Evolutionary conservation across 37 sponge, comb jelly and placozoan genomes (phyloP).

Genomic region (Agelas oroides): DNA sequence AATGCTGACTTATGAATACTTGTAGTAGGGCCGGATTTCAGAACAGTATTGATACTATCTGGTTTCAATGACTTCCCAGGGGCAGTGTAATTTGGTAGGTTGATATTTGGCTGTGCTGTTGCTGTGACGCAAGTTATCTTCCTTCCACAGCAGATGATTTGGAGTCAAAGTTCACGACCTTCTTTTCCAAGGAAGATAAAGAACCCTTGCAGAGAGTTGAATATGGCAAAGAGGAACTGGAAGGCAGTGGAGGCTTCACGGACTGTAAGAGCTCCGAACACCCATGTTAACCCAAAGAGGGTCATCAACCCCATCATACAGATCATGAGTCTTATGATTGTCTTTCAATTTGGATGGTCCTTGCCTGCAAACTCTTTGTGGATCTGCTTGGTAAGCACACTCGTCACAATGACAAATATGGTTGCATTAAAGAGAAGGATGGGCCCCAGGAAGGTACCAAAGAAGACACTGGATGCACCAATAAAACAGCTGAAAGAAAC

Average conservation of each 20-base stretch:
- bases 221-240: slow-evolving; percentile 53
- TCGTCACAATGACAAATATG: slow-evolving; percentile 2
- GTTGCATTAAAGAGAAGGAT: not conserved
- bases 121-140: too few relatives aligned
- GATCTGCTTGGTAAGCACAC: slow-evolving; percentile 4
- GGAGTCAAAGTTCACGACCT: slow-evolving; percentile 10
- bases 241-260: slow-evolving; percentile 10
- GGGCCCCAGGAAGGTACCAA: slow-evolving; percentile 20
- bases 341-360: not conserved
- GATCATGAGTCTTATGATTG: not conserved
- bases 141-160: not conserved
- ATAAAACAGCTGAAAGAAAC: slow-evolving; percentile 9
- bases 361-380: too few relatives aligned
- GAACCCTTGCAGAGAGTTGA: slow-evolving; percentile 57
- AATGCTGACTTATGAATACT: too few relatives aligned
- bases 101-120: too few relatives aligned
- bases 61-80: too few relatives aligned
- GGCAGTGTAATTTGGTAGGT: too few relatives aligned
- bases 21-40: too few relatives aligned
- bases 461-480: slow-evolving; percentile 8
- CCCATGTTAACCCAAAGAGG: slow-evolving; percentile 57
- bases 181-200: slow-evolving; percentile 32
- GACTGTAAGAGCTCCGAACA: slow-evolving; percentile 54
- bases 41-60: too few relatives aligned
- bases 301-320: slow-evolving; percentile 5